These are phyloP conservation scores for Piscicola geometra DNA, from an alignment of 2,888 invertebrate genomes.

Conservation along the genomic window DNA sequence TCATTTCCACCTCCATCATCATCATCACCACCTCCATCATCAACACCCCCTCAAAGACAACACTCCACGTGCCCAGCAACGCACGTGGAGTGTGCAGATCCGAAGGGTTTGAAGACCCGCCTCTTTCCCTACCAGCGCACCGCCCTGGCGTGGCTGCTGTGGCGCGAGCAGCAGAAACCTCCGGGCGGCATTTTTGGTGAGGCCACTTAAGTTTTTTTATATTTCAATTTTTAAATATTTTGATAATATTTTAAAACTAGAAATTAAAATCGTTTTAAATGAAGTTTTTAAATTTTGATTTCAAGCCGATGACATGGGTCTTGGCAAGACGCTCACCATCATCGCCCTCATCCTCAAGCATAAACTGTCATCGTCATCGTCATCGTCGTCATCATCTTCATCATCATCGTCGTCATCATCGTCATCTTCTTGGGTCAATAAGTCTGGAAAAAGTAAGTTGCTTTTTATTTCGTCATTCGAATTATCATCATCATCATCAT, in stretches of 20 bases:
- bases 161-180: slow-evolving; percentile 76
- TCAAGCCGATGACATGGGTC: slow-evolving; percentile 59
- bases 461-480: too few species aligned
- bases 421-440: slow-evolving; percentile 20
- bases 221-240: not conserved
- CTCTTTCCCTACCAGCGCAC: slow-evolving; percentile 79
- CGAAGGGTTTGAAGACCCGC: slow-evolving; percentile 62
- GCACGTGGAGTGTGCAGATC: slow-evolving; percentile 57
- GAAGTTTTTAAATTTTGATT: too few species aligned
- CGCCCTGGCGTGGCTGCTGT: slow-evolving; percentile 79
- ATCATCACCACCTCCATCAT: too few species aligned
- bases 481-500: too few species aligned
- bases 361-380: slow-evolving; percentile 38
- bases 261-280: too few species aligned
- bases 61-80: slow-evolving; percentile 49
- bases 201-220: not conserved
- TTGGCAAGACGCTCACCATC: slow-evolving; percentile 59
- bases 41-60: slow-evolving; percentile 46
- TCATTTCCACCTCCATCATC: too few species aligned
- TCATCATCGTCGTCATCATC: too few species aligned
- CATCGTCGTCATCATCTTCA: too few species aligned
- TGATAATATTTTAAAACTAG: too few species aligned
- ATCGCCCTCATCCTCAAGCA: slow-evolving; percentile 57
- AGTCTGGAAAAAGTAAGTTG: slow-evolving; percentile 9
- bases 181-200: slow-evolving; percentile 81